Base-by-base conservation (phyloP, 2,797 vertebrate genomes). In the Monodelphis domestica region DNA sequence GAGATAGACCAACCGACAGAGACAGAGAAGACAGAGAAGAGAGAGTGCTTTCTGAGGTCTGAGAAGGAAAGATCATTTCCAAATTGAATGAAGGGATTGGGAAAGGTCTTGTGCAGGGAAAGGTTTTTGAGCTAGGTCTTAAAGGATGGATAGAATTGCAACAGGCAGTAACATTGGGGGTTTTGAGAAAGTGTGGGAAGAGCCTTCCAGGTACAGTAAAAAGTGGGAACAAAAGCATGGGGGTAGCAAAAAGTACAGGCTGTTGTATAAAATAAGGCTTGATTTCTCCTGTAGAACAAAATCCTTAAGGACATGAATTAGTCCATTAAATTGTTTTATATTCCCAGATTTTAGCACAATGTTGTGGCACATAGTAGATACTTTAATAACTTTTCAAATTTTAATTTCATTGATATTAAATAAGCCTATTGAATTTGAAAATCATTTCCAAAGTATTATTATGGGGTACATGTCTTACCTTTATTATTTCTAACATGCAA, bases 31-130 rank as follows among this genome's bases (percentile, higher is more conserved):
- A n/a, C n/a, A n/a, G n/a, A n/a, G n/a, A 12, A 63, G 33, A 6
- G 0, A 5, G 0, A n/a, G 17, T 6, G 1, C 7, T 24, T 45
- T n/a, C 9, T 30, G 17, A 78, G 70, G 38, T 50, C 2, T 12
- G 21, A 50, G 17, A 78, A 21, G 70, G 38, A 84, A 84, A 26
- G 24, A 26, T 50, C 38, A 84, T 84, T 84, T 50, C 9, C 70
- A 84, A 45, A 84, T 84, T 84, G 38, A 45, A 2, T 7, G 24
- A 84, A 45, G 38, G 9, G 38, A n/a, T n/a, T n/a, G n/a, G n/a
- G n/a, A n/a, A n/a, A n/a, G n/a, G n/a, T n/a, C n/a, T n/a, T n/a
- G n/a, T n/a, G n/a, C n/a, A n/a, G n/a, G 70, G 10, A 84, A 38
- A 50, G 38, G 24, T 24, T 11, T 84, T 26, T 45, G 21, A 84